phyloP scores from a whole-genome alignment of 2,797 vertebrate species.

The Cyclura pinguis region DNA sequence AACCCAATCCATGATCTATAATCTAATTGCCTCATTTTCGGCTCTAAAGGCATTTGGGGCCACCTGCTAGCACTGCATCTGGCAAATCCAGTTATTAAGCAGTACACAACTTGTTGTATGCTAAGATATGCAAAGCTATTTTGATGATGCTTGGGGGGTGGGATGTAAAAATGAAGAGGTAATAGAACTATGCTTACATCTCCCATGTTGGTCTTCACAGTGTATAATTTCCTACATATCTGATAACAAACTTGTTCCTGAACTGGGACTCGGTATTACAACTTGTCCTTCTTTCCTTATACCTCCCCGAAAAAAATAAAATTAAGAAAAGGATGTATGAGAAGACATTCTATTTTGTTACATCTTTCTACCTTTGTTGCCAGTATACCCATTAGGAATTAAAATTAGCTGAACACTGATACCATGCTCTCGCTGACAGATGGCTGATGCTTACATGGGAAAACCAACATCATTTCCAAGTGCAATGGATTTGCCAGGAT shows the following conservation, averaged over 20 bases:
- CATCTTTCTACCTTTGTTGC: slow-evolving; percentile 30
- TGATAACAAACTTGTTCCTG: slow-evolving; percentile 64
- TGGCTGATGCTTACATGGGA: neutral
- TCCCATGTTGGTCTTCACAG: slow-evolving; percentile 46
- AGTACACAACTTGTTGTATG: slow-evolving; percentile 53
- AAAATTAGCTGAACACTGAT: neutral
- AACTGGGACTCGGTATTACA: slow-evolving; percentile 52
- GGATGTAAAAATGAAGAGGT: slow-evolving; percentile 72
- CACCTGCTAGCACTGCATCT: slow-evolving; percentile 76
- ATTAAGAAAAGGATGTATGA: slow-evolving; percentile 45
- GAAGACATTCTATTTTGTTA: slow-evolving; percentile 58
- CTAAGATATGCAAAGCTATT: slow-evolving; percentile 57
- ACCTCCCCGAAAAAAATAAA: neutral
- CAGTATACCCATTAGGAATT: neutral
- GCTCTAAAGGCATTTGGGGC: slow-evolving; percentile 72
- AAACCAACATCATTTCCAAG: no score
- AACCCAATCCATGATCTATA: slow-evolving; percentile 52
- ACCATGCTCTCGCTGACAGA: neutral
- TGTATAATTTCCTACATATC: slow-evolving; percentile 64
- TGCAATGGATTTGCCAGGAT: no score
- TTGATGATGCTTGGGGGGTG: slow-evolving; percentile 70
- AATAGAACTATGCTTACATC: slow-evolving; percentile 69
- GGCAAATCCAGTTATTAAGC: slow-evolving; percentile 75
- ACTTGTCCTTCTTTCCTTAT: slow-evolving; percentile 59
- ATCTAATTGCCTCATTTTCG: slow-evolving; percentile 66